Evolutionary conservation across 2,797 vertebrate species (phyloP).

Genomic region (Capromys pilorides): DNA sequence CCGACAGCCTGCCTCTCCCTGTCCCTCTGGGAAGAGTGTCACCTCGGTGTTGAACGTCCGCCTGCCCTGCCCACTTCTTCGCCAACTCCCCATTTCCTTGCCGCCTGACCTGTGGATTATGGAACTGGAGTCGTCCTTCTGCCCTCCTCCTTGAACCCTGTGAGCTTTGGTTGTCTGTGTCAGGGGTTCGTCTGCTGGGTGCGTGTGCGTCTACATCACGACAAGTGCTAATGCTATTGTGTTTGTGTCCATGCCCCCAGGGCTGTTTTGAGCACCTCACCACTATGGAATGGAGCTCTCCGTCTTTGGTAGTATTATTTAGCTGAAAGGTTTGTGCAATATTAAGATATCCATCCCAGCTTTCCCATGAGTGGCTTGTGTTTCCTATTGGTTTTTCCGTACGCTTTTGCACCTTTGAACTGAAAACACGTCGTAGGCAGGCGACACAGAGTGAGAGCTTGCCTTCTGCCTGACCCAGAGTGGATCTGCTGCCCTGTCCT

Average conservation of each 20-base stretch:
- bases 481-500: background rate
- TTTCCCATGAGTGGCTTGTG: background rate
- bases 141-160: background rate
- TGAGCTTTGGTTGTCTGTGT: background rate
- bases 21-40: background rate
- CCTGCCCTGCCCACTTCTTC: background rate
- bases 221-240: background rate
- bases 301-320: background rate
- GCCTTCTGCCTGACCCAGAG: background rate
- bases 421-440: background rate
- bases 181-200: background rate
- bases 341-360: background rate
- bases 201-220: background rate
- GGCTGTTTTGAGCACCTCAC: background rate
- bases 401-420: background rate
- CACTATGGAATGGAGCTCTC: background rate
- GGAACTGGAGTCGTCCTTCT: background rate
- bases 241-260: background rate
- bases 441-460: background rate
- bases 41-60: background rate
- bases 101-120: background rate
- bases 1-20: background rate
- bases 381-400: background rate
- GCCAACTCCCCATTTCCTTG: background rate
- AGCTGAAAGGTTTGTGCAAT: background rate